A percentile compares a stretch with the other conserved stretches of the same genome.
Conservation (phyloP, 2,797 vertebrate species). For the Hapalemur alaotrensis region DNA sequence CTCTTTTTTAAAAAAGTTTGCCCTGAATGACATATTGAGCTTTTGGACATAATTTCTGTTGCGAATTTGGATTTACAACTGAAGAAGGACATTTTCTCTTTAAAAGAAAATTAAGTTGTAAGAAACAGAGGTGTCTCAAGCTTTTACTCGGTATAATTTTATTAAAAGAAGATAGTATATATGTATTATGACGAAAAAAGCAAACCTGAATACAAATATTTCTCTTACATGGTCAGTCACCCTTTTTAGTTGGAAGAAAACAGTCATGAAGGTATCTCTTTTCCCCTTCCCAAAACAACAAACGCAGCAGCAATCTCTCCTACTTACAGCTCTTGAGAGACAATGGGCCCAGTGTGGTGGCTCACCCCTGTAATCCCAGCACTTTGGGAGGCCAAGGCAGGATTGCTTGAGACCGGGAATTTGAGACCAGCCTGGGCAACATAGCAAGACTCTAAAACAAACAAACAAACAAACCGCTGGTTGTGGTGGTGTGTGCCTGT, state of each 20-base stretch:
- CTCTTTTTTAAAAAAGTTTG: not conserved
- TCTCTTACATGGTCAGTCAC: not conserved
- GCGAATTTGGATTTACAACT: not conserved
- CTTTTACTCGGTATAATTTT: not conserved
- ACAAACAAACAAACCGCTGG: too few relatives aligned
- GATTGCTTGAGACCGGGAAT: too few relatives aligned
- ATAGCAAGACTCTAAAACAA: too few relatives aligned
- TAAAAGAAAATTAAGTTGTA: not conserved
- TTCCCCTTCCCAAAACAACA: not conserved
- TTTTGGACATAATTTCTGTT: not conserved
- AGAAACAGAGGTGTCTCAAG: not conserved
- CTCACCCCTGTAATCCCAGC: too few relatives aligned
- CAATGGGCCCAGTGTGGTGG: not conserved
- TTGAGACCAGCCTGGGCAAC: too few relatives aligned
- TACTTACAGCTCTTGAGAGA: not conserved
- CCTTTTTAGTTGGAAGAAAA: not conserved
- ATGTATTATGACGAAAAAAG: not conserved
- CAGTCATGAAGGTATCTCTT: not conserved
- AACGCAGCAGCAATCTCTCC: not conserved
- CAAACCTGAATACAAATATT: not conserved
- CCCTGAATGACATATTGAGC: not conserved
- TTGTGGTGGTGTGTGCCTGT: too few relatives aligned
- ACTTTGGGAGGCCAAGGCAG: too few relatives aligned
- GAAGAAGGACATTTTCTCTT: not conserved
- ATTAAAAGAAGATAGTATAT: not conserved